Base-by-base conservation (phyloP, 2,888 invertebrate genomes). In the Gandaritis pyraliata region DNA sequence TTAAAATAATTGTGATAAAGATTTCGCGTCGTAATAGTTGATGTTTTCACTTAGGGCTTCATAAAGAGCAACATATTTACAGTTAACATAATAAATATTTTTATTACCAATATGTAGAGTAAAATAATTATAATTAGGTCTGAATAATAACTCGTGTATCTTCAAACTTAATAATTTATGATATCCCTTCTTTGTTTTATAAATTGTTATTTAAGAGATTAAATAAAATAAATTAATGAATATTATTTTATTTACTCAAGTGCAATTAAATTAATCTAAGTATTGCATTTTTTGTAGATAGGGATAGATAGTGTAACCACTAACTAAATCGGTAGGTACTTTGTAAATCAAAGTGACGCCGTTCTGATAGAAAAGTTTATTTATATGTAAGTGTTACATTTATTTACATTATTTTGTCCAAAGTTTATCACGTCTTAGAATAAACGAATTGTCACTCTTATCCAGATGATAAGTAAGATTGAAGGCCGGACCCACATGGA, bases 401-500 rank as follows among this genome's bases (percentile, higher is more conserved):
- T 71, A 74, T 70, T 71, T 65, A 70, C 66, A 72, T 33, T 29
- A 12, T 38, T 48, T 61, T 56, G 38, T 36, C 49, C 11, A 46
- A 66, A 52, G n/a, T 45, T 29, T 16, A 13, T 47, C 79, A 83
- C 73, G 75, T 76, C 1, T 75, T 64, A 74, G 73, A 45, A 75
- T 71, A 69, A 66, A 72, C 61, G 75, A 68, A 63, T 68, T 59
- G 72, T 72, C 72, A 64, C 72, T 66, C 70, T 66, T 56, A 78
- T 54, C 23, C 61, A 48, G 18, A 66, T 52, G 72, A 77, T 60
- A 18, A 78, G 50, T 43, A 74, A 68, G 69, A 72, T 74, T 43
- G 76, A 70, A 15, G 76, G 68, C 58, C 66, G 74, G 61, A 71
- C 75, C 72, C 73, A 70, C 53, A 67, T 71, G 10, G 84, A 77